Base-by-base conservation (phyloP, 2,113 vertebrate species). In the Riparia riparia region DNA sequence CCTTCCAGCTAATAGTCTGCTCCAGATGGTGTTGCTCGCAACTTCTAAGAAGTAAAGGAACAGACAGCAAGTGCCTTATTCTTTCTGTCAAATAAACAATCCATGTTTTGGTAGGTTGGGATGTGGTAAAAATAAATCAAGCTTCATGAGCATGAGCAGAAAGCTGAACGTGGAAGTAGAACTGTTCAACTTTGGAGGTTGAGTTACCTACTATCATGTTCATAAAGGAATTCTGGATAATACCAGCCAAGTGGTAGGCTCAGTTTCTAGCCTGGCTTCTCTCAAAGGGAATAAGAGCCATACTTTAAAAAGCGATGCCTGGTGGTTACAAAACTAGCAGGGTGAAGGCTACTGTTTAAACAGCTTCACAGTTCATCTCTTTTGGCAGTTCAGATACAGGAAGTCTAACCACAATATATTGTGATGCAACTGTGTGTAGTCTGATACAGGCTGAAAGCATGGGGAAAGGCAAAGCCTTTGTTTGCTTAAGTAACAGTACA, bases 61-160 rank as follows among this genome's bases (percentile, higher is more conserved):
- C 57, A 85, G 93, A 84, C 84, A 84, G 89, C 45, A 14, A 96
- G 73, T 82, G 91, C 94, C 93, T 96, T 95, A 89, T 96, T 96
- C 91, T 96, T 92, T 72, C 93, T 94, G 93, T 97, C 93, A 96
- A 91, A 94, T 84, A 95, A 92, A 93, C 93, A 96, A 94, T 97
- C 81, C 60, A 45, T 84, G 65, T 95, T 93, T 96, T 94, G 71
- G 90, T 89, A 94, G 78, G 61, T 87, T 87, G 74, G 58, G 57
- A 87, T 93, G 63, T 49, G 54, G 73, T 91, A 91, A 87, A 93
- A 96, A 95, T 89, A 89, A 94, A 87, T 82, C 53, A 64, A 60
- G 32, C 39, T 72, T 51, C n/a, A 49, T 0, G 4, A 50, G 39
- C 49, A 28, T 11, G 56, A 91, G 68, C 49, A 57, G 63, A 58